Base-by-base conservation (phyloP, 2,888 invertebrate genomes). In the Diadegma fenestrale region DNA sequence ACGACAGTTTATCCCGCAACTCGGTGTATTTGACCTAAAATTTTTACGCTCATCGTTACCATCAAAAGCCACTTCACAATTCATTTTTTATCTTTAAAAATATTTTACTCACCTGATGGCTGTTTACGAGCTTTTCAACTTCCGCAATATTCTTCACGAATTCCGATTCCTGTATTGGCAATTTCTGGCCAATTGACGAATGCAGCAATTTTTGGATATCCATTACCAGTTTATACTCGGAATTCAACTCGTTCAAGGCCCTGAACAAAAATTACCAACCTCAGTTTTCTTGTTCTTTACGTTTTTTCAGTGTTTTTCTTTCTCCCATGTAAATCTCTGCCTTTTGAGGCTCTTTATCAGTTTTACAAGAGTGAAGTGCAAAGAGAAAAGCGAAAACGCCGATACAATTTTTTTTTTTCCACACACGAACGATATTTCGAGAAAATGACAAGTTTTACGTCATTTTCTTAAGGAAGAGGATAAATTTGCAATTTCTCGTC, bases 11-110 rank as follows among this genome's bases (percentile, higher is more conserved):
- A 1, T 80, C 43, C 14, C 71, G 68, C 10, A 85, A n/a, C 72
- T 78, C 48, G 17, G 19, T 5, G 33, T 73, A 87, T 64, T 81
- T 58, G 3, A 41, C 72, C 88, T 88, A 79, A 10, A 63, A 77
- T 48, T 0, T 19, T 2, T 1, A 30, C 0, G 19, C 8, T n/a
- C 6, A 66, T 22, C 14, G 22, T 54, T 43, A 22, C 14, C 10
- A 37, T 41, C 37, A 22, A 22, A 41, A 7, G 12, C 30, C 6
- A 51, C n/a, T 7, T 69, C 8, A 12, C 0, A 19, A n/a, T 71
- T 6, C 19, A 10, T 10, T 48, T 51, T n/a, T 8, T 8, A 12
- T 64, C 0, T 7, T 37, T 12, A 48, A 41, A 37, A 41, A 37
- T 22, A 41, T 78, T 12, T 33, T 33, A 43, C 51, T 6, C 17